Conservation (phyloP, 2,797 vertebrate species). For the Bovichtus diacanthus region DNA sequence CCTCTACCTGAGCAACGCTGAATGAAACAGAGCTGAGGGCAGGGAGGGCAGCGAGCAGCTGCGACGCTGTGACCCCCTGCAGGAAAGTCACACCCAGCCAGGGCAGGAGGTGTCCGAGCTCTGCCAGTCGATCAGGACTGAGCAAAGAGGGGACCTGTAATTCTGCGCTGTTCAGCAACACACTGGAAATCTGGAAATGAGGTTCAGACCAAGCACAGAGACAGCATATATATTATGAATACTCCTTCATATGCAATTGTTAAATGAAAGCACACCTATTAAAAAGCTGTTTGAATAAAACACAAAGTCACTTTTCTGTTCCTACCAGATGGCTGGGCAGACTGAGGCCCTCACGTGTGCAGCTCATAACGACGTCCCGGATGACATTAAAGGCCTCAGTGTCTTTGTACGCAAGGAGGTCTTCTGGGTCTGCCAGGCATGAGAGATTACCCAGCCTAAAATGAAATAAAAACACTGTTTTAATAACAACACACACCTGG, state of each 20-base stretch:
- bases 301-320: background rate
- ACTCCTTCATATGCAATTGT: background rate
- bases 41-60: constrained; percentile 75
- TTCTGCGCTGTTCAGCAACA: constrained; percentile 74
- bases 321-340: constrained; percentile 82
- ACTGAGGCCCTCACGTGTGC: constrained; percentile 63
- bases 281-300: background rate
- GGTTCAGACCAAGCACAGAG: constrained; percentile 8
- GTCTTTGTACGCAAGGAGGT: constrained; percentile 76
- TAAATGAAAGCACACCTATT: background rate
- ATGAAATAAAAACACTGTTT: constrained; percentile 22
- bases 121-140: constrained; percentile 61
- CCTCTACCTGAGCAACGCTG: constrained; percentile 82
- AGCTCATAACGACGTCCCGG: constrained; percentile 75
- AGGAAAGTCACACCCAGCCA: constrained; percentile 79
- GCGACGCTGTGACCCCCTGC: constrained; percentile 70
- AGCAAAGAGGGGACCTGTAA: constrained; percentile 69
- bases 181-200: constrained; percentile 74
- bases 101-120: constrained; percentile 80
- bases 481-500: constrained; percentile 9
- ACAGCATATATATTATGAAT: background rate
- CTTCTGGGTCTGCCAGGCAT: constrained; percentile 79
- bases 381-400: constrained; percentile 75
- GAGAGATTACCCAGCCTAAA: constrained; percentile 80
- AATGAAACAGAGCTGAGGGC: constrained; percentile 75